Evolutionary conservation across 2,113 vertebrate genomes (phyloP).

Genomic region (Poicephalus meyeri): DNA sequence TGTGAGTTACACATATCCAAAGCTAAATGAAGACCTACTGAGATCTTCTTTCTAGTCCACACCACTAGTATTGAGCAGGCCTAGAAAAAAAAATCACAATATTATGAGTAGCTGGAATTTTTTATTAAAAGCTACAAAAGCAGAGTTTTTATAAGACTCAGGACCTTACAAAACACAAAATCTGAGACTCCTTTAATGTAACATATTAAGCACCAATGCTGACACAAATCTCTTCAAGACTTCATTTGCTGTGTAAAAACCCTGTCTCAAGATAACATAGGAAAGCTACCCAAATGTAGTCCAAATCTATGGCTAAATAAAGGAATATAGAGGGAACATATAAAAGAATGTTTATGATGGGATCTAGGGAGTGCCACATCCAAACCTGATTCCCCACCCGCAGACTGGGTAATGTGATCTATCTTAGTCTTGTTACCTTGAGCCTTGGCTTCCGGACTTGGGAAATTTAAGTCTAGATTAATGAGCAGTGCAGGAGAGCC

Average conservation of each 20-base stretch:
- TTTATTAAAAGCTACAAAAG: slow-evolving; percentile 15
- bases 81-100: neutral
- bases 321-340: neutral
- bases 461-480: neutral
- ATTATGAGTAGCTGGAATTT: neutral
- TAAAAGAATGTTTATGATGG: neutral
- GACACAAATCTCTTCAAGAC: neutral
- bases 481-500: neutral
- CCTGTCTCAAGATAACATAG: neutral
- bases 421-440: neutral
- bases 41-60: neutral
- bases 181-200: neutral
- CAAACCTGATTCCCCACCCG: neutral
- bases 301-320: neutral
- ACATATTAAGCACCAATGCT: neutral
- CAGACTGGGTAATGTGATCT: neutral
- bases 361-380: neutral
- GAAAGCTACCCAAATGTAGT: neutral
- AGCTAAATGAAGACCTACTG: neutral
- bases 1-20: neutral
- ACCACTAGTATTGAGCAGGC: neutral
- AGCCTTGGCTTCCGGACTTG: neutral
- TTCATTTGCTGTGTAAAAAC: neutral
- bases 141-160: neutral
- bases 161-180: neutral